Evolutionary conservation across 1,140 invertebrate genomes (phyloP), one percentile per base, ranked within the genome.

Genomic region (Cecropterus lyciades): DNA sequence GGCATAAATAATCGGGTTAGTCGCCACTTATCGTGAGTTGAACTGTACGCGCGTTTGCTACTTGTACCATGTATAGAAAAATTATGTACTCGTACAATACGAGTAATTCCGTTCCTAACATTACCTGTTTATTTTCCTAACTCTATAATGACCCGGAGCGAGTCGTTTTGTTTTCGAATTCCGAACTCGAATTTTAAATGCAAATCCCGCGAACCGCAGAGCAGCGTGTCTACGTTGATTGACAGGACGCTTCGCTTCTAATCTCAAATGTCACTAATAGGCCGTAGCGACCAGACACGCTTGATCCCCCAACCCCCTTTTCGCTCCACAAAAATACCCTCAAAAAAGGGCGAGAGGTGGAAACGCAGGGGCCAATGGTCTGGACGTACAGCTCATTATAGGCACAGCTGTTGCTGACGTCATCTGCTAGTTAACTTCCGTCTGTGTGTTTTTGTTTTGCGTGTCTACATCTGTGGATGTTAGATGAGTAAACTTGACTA

Each of bases 241-340:
- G 57, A 46, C 57, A 37, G 57, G 11, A 24, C 57, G 57, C 57
- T 60, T 37, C 46, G 57, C 45, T 60, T 60, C 57, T 60, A 60
- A 60, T 60, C 57, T 37, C 57, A 48, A 60, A 27, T 60, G 57
- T 60, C 57, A 60, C 57, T 60, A 48, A 27, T 60, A 60, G 43
- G 57, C 45, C 27, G 15, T 16, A 2, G 9, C 43, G 14, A 37
- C 57, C 45, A 49, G 57, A n/a, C 24, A 13, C 11, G 15, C 17
- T 60, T 48, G 57, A 20, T 30, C 57, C 40, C 0, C 57, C 43
- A 3, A 11, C 27, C 43, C 45, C 15, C 43, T 9, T 10, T 48
- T 3, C 7, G n/a, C 7, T 13, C 56, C 9, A 17, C 10, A 16
- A 33, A 60, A n/a, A 33, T 6, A 9, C 27, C 16, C 13, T 60